A percentile compares a stretch with the other conserved stretches of the same genome.
Conservation (phyloP, 2,797 vertebrate species). For the Trichosurus vulpecula region DNA sequence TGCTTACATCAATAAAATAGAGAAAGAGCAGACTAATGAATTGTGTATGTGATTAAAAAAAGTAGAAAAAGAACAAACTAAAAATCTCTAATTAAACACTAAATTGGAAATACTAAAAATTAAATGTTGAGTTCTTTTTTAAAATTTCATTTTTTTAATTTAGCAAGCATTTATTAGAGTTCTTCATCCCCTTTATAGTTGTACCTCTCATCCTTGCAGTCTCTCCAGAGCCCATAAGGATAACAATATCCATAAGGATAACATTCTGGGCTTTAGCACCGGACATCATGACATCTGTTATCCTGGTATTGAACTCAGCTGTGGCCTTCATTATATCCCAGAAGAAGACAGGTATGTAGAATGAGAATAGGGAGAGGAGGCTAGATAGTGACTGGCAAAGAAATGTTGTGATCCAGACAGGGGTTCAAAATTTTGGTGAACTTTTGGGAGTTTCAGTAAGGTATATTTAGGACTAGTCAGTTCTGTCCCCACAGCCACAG, state of each 20-base stretch:
- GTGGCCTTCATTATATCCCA: background rate
- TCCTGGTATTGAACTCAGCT: background rate
- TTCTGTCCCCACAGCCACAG: background rate
- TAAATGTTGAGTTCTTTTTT: background rate
- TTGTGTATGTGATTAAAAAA: too few relatives aligned
- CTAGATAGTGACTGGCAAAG: background rate
- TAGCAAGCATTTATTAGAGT: background rate
- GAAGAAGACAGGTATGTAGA: background rate
- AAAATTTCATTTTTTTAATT: background rate
- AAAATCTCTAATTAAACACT: too few relatives aligned
- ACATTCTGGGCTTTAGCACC: background rate
- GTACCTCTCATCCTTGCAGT: background rate
- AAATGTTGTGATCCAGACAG: background rate
- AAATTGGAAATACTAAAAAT: too few relatives aligned
- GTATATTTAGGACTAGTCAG: background rate
- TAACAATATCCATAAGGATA: too few relatives aligned
- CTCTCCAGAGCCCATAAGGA: background rate
- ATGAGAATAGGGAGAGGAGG: background rate
- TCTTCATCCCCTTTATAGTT: background rate
- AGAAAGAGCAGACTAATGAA: too few relatives aligned
- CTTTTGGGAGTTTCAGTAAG: background rate
- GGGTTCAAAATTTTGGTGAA: background rate
- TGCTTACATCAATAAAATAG: too few relatives aligned
- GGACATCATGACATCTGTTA: background rate
- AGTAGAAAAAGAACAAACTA: too few relatives aligned